Evolutionary conservation across 2,797 vertebrate species (phyloP).

Genomic region (Oreochromis grahami): DNA sequence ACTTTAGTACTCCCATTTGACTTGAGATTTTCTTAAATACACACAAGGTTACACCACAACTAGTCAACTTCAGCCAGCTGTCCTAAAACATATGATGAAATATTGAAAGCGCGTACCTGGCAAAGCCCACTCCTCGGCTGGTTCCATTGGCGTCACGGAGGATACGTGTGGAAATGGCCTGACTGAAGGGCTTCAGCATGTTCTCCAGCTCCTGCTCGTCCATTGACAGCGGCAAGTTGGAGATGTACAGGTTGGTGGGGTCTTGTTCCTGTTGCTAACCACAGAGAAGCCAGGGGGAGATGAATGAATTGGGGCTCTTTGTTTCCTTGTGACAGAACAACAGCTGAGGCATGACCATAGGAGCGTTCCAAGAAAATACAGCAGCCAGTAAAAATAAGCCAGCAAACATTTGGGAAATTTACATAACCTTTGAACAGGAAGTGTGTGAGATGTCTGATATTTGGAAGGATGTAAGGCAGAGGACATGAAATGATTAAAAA

Average conservation of each 20-base stretch:
- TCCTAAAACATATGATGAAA: not conserved
- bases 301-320: not conserved
- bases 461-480: not conserved
- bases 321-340: not conserved
- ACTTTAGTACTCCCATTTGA: not conserved
- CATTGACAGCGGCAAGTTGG: slow-evolving; percentile 91
- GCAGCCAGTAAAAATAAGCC: not conserved
- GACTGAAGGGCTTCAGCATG: slow-evolving; percentile 93
- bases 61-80: not conserved
- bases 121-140: slow-evolving; percentile 93
- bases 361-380: not conserved
- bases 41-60: not conserved
- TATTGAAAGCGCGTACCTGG: slow-evolving; percentile 77
- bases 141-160: slow-evolving; percentile 87
- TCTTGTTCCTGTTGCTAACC: slow-evolving; percentile 95
- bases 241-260: slow-evolving; percentile 96
- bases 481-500: not conserved
- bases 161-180: slow-evolving; percentile 94
- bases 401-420: not conserved
- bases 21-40: not conserved
- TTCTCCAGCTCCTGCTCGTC: slow-evolving; percentile 92
- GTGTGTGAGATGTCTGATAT: not conserved
- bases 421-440: not conserved
- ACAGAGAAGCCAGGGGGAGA: not conserved
- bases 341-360: not conserved